These are phyloP conservation scores for Drosophila baimaii DNA, from an alignment of 1,140 invertebrate species.

Conservation along the genomic window DNA sequence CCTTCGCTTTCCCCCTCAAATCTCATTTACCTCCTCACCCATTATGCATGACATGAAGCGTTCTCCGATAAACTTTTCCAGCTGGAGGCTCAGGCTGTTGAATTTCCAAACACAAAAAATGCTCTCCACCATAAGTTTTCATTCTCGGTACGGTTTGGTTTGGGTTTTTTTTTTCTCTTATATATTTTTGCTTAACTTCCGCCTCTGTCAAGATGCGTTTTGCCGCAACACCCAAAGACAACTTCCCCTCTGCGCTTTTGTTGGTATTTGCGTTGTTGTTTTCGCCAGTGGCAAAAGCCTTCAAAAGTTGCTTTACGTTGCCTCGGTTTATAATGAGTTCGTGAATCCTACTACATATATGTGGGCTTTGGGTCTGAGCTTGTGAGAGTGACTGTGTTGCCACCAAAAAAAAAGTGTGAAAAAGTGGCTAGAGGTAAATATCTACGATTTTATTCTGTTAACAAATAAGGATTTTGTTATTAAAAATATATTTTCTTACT, in stretches of 20 bases:
- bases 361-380: conserved; percentile 24
- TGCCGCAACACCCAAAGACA: conserved; percentile 66
- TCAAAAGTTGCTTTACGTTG: conserved; percentile 69
- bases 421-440: background rate
- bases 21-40: conserved; percentile 50
- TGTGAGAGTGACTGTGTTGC: conserved; percentile 4
- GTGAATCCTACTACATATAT: conserved; percentile 18
- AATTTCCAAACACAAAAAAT: conserved; percentile 42
- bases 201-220: conserved; percentile 68
- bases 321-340: conserved; percentile 74
- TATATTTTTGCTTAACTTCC: conserved; percentile 37
- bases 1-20: conserved; percentile 38
- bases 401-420: background rate
- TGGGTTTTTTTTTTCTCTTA: conserved; percentile 3
- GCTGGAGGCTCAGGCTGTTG: conserved; percentile 45
- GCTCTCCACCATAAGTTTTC: conserved; percentile 61
- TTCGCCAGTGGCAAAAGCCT: conserved; percentile 58
- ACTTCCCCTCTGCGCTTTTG: conserved; percentile 43
- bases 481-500: no score
- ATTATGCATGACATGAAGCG: conserved; percentile 54
- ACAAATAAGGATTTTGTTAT: no score
- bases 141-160: conserved; percentile 34
- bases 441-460: no score
- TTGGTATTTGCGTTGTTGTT: conserved; percentile 53
- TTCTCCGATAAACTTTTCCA: conserved; percentile 58